phyloP scores from a whole-genome alignment of 2,113 vertebrate species.

The Cyrtonyx montezumae region DNA sequence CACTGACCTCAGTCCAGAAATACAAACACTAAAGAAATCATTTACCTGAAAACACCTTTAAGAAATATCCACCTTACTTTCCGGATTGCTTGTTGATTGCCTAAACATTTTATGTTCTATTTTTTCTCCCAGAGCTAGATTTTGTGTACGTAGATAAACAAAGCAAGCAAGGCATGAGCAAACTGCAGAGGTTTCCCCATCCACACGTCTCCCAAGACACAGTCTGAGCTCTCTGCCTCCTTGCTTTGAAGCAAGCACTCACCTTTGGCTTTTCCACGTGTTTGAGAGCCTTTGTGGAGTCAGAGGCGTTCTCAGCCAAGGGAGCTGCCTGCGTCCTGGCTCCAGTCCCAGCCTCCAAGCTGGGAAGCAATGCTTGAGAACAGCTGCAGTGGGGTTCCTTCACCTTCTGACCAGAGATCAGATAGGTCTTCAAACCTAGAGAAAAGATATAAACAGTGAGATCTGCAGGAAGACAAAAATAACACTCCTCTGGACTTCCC shows the following conservation, averaged over 20 bases:
- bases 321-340: constrained; percentile 64
- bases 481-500: not conserved
- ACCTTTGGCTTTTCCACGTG: constrained; percentile 80
- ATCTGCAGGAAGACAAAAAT: not conserved
- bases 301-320: constrained; percentile 66
- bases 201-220: not conserved
- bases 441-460: constrained; percentile 57
- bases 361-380: constrained; percentile 77
- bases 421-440: constrained; percentile 92
- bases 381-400: constrained; percentile 86
- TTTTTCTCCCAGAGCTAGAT: not conserved
- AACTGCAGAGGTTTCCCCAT: not conserved
- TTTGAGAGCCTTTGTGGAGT: constrained; percentile 71
- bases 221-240: not conserved
- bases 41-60: not conserved
- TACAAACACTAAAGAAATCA: not conserved
- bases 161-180: not conserved
- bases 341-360: constrained; percentile 76
- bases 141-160: rapidly evolving
- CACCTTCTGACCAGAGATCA: constrained; percentile 91
- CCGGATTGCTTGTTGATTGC: not conserved
- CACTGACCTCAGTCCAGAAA: not conserved
- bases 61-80: not conserved
- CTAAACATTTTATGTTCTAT: not conserved
- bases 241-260: not conserved